Evolutionary conservation across 2,113 vertebrate species (phyloP).

Genomic region (Tachycineta bicolor): DNA sequence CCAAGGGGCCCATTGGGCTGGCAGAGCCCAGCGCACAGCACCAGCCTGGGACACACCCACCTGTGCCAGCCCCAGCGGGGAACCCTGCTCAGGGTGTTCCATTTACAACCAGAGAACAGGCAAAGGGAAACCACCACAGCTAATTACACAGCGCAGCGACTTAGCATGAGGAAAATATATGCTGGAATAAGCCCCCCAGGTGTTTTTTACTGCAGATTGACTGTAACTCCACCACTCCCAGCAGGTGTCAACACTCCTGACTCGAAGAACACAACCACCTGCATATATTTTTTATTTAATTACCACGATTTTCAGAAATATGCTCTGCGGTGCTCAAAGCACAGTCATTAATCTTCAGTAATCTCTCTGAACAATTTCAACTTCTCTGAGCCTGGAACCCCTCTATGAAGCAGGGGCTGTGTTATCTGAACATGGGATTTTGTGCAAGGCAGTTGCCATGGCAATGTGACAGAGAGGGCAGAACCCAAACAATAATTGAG

Average conservation of each 20-base stretch:
- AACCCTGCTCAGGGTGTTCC: background rate
- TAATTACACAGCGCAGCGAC: background rate
- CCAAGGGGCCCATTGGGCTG: background rate
- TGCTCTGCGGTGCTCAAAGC: background rate
- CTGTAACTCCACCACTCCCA: background rate
- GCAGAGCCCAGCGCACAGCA: background rate
- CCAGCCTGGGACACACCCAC: background rate
- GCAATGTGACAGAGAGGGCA: background rate
- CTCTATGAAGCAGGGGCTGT: background rate
- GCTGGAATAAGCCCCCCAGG: background rate
- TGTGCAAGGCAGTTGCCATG: constrained; percentile 45
- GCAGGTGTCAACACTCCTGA: background rate
- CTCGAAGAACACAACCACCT: background rate
- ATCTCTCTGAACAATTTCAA: constrained; percentile 57
- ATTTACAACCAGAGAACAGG: background rate
- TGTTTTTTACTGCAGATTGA: constrained; percentile 8
- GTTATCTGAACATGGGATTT: constrained; percentile 11
- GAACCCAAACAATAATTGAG: constrained; percentile 43
- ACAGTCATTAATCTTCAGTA: constrained; percentile 51
- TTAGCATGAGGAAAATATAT: background rate
- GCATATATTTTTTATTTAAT: constrained; percentile 40
- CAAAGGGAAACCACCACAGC: background rate
- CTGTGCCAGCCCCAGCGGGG: rapidly evolving
- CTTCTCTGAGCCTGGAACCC: constrained; percentile 33
- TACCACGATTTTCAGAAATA: constrained; percentile 20